Conservation (phyloP, 2,797 vertebrate genomes). For the Numenius phaeopus region DNA sequence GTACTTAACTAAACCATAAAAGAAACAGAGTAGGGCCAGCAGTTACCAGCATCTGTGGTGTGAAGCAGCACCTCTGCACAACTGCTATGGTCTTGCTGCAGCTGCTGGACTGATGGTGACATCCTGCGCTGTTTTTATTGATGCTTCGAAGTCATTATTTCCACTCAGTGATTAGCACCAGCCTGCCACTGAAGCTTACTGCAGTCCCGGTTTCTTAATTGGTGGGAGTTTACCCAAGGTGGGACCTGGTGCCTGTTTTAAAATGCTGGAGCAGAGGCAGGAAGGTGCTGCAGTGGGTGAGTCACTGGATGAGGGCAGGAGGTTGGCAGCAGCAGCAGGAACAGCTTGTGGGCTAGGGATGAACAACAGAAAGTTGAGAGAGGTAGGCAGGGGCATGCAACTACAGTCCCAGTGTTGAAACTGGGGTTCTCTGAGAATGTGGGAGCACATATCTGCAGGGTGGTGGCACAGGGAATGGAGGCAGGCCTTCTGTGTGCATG, state of each 20-base stretch:
- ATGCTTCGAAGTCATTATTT: not conserved
- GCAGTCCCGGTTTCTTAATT: not conserved
- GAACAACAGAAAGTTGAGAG: not conserved
- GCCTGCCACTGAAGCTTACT: not conserved
- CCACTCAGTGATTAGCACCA: not conserved
- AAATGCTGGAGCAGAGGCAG: not conserved
- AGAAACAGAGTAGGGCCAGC: not conserved
- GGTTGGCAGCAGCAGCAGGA: not conserved
- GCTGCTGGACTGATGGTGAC: not conserved
- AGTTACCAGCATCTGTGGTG: rapidly evolving
- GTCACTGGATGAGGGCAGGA: not conserved
- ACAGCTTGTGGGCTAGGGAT: not conserved
- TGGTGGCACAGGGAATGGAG: rapidly evolving
- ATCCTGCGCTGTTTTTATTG: rapidly evolving
- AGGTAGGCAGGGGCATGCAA: too few species aligned
- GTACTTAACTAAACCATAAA: not conserved
- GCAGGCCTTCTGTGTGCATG: not conserved
- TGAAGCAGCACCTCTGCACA: not conserved
- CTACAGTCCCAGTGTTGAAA: not conserved
- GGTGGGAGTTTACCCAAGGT: not conserved
- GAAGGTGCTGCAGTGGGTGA: not conserved
- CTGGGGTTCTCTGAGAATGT: not conserved
- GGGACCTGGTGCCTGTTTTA: not conserved
- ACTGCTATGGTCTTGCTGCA: not conserved
- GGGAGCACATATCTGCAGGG: not conserved